Base-by-base conservation (phyloP, 2,888 invertebrate species). In the Apotomis betuletana region DNA sequence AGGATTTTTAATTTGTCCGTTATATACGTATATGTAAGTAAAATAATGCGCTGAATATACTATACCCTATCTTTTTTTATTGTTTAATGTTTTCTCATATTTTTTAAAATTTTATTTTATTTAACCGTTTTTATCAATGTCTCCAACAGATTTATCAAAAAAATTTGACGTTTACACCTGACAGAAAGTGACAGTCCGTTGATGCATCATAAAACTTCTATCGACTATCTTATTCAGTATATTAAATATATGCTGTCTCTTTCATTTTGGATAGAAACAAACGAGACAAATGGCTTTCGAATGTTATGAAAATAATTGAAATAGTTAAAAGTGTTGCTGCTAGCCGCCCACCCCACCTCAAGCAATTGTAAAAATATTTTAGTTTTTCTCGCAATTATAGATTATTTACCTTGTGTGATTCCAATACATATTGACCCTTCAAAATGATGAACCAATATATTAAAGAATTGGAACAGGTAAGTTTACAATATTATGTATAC, bases 401-500 rank as follows among this genome's bases (percentile, higher is more conserved):
- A 15, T 2, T 55, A 46, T 36, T 49, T 27, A 54, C 4, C 4
- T 38, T 41, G 41, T 38, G 61, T 59, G 58, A 12, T 9, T 51
- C 54, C 10, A 13, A 38, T 49, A 54, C 15, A 52, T 12, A 2
- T 36, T 64, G 54, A 13, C 41, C 38, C 38, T 46, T 68, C 83
- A 96, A 96, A 91, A 97, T 97, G 97, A 96, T 96, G 94, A 95
- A 97, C 93, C 97, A 97, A 93, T 97, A 97, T 84, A 95, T 97
- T 94, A 97, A 97, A 88, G 97, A 97, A 85, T 92, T 97, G 70
- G 97, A 97, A 84, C 97, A 97, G 94, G 97, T 97, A 89, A 84
- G 80, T 83, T 74, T 61, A 5, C 67, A 27, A 67, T 46, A 49
- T 46, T 62, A 9, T 49, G 9, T 49, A 49, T 49, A 49, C 49